These are phyloP conservation scores for Montipora cactus DNA, from an alignment of 64 coral and sea anemone species.

Conservation along the genomic window DNA sequence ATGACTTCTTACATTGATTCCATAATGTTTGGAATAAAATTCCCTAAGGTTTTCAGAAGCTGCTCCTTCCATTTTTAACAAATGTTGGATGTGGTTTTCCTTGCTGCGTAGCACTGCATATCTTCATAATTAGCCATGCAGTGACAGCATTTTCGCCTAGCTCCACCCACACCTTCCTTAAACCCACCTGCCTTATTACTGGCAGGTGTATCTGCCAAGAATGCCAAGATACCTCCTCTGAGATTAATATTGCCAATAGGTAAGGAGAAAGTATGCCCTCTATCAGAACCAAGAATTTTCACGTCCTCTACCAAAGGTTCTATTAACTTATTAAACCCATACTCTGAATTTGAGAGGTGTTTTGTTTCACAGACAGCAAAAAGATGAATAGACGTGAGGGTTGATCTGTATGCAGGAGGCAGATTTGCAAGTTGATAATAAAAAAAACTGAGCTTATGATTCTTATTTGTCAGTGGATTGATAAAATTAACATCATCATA, in stretches of 20 bases:
- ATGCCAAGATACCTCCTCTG: background rate
- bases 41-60: too few species aligned
- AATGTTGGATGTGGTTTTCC: background rate
- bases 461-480: constrained; percentile 36
- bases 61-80: too few species aligned
- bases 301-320: constrained; percentile 53
- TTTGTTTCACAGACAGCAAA: background rate
- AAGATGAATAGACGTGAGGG: constrained; percentile 55
- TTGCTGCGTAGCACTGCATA: constrained; percentile 14
- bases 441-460: constrained; percentile 16
- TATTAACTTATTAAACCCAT: constrained; percentile 45
- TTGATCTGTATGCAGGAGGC: constrained; percentile 36
- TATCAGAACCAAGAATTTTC: background rate
- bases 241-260: background rate
- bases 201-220: constrained; percentile 34
- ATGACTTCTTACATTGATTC: too few species aligned
- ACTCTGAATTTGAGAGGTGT: background rate
- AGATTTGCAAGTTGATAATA: constrained; percentile 69
- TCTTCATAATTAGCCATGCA: constrained; percentile 39
- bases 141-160: constrained; percentile 13
- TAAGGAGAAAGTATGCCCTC: constrained; percentile 19
- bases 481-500: constrained; percentile 56
- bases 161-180: constrained; percentile 33
- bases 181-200: constrained; percentile 14
- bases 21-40: too few species aligned